These are phyloP conservation scores for Stenotaenia linearis DNA, from an alignment of 2,888 invertebrate species.

Conservation along the genomic window DNA sequence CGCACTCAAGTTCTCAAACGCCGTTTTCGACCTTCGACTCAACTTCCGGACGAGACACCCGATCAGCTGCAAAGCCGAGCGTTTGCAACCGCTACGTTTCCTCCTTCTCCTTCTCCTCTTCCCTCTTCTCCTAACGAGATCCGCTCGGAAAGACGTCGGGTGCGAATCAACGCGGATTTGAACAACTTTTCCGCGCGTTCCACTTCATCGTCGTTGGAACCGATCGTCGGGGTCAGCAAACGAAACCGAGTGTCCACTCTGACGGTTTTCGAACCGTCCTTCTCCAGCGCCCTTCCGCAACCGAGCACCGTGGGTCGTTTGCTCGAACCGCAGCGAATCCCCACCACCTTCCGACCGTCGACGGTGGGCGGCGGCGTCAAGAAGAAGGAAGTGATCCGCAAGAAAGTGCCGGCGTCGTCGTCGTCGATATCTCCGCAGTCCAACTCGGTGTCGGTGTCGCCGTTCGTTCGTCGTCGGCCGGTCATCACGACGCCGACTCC, in stretches of 20 bases:
- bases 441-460: neutral
- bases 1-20: conserved; percentile 28
- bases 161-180: neutral
- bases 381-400: neutral
- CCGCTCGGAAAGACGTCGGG: neutral
- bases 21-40: neutral
- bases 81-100: neutral
- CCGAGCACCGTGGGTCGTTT: neutral
- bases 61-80: neutral
- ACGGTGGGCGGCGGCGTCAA: neutral
- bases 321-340: neutral
- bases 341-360: neutral
- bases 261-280: neutral
- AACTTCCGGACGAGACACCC: neutral
- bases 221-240: neutral
- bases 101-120: neutral
- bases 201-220: neutral
- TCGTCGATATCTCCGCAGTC: neutral
- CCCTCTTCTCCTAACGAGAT: neutral
- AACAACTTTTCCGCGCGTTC: neutral
- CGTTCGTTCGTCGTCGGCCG: conserved; percentile 3
- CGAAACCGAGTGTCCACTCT: neutral
- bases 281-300: neutral
- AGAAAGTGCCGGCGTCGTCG: neutral
- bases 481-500: neutral